Evolutionary conservation across 1,140 invertebrate genomes (phyloP).

Genomic region (Galendromus occidentalis): DNA sequence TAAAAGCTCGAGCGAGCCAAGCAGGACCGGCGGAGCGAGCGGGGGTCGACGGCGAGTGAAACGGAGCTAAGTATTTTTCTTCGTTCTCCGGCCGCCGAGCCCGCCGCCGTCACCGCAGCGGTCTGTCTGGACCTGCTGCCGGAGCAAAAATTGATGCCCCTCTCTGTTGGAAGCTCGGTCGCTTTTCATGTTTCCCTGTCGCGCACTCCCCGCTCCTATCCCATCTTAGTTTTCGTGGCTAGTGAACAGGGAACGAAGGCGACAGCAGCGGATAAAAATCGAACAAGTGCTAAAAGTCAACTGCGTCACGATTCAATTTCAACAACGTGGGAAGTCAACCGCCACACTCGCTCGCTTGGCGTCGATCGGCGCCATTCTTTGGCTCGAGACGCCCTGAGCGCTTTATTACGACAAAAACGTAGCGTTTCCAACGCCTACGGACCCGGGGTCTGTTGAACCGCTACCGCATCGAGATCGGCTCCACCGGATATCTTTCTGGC

Average conservation of each 20-base stretch:
- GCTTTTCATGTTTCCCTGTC: background rate
- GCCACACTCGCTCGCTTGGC: too few species aligned
- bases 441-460: too few species aligned
- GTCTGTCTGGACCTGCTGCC: too few species aligned
- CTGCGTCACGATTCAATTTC: constrained; percentile 10
- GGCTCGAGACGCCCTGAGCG: too few species aligned
- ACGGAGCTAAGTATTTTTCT: background rate
- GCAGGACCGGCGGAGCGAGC: background rate
- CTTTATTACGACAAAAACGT: too few species aligned
- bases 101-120: background rate
- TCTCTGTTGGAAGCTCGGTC: background rate
- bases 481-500: too few species aligned
- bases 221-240: too few species aligned
- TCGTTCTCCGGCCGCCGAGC: background rate
- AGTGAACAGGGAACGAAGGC: background rate
- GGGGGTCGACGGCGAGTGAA: background rate
- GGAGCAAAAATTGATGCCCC: constrained; percentile 6
- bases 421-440: too few species aligned
- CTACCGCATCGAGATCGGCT: too few species aligned
- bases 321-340: background rate
- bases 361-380: too few species aligned
- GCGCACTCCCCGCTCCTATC: background rate
- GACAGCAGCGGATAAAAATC: background rate
- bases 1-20: too few species aligned
- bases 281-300: constrained; percentile 10